Evolutionary conservation across 2,888 invertebrate genomes (phyloP), one percentile per base, ranked within the genome.

Genomic region (Hartigia nigra): DNA sequence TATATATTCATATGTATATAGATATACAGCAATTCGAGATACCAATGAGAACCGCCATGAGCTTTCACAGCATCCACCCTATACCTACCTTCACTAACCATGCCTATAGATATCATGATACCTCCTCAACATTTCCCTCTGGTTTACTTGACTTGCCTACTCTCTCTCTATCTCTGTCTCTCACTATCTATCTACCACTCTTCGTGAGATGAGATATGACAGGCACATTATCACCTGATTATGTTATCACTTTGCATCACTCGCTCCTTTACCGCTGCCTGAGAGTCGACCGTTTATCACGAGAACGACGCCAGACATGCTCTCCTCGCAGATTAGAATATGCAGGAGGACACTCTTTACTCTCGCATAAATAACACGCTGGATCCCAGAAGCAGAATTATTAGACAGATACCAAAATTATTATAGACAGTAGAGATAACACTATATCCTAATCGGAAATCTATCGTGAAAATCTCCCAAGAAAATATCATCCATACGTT

Each of bases 241-340:
- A 89, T 88, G 87, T 90, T 90, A 90, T 90, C 90, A 89, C 88
- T 89, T 88, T 87, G 87, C 88, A 88, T 89, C 88, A 86, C 86
- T 87, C 87, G 87, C 86, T 87, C 87, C 88, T 87, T 87, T 87
- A 83, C 87, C 84, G 83, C 84, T 80, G 81, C 80, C 82, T 84
- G 85, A 84, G 79, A 81, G 86, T 86, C 87, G 86, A 85, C 86
- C 87, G 86, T 89, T 86, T 87, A 88, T 89, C 88, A 89, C 82
- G 4, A 23, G 34, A 31, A 35, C 12, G 78, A 34, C 74, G 70
- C 35, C 70, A 39, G 75, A 70, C 72, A 32, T 32, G 72, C 55
- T 55, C 35, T 70, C 37, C 55, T 35, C 31, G 78, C 69, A 72
- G 72, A 78, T 78, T 70, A 72, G 39, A 12, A 69, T 12, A 36